Evolutionary conservation across 2,888 invertebrate genomes (phyloP), one percentile per base, ranked within the genome.

Genomic region (Dolichopus griseipennis): DNA sequence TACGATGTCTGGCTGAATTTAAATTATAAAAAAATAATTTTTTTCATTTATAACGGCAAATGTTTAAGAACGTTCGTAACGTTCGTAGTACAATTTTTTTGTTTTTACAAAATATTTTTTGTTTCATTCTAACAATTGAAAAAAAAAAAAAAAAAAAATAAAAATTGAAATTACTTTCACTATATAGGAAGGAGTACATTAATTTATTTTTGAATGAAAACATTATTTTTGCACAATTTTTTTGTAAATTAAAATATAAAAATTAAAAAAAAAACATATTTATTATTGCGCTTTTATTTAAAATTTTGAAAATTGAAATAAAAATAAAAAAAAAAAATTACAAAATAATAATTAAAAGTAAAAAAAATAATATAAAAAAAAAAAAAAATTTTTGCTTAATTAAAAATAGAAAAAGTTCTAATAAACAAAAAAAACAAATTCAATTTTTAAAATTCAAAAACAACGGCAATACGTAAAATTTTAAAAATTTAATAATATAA

Each of bases 321-420:
- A n/a, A n/a, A n/a, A n/a, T 7, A 15, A 52, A 18, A 6, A 52
- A 52, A 18, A 52, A 52, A 18, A 52, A 6, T 52, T 12, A 52
- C 18, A 52, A 27, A 27, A 27, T 27, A 52, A 18, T 52, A 69
- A 67, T 72, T 72, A 71, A 69, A 72, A 72, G 72, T 72, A 73
- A 66, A 72, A 71, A 69, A 27, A 27, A 27, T n/a, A 27, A 27
- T 4, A 70, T 64, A 65, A 70, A 69, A n/a, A 68, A 64, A 33
- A 69, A 71, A 63, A 63, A 27, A 5, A 63, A 69, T 27, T 27
- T 27, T 69, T 64, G n/a, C n/a, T n/a, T n/a, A n/a, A n/a, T n/a
- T 62, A 71, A 61, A 12, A 63, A 65, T 64, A 64, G 37, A 68
- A 61, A 68, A 66, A 41, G 8, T 12, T 41, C 12, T 9, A 6